Percentiles rank a stretch among this genome's conserved stretches.
These are phyloP conservation scores for Palloptera scutellata DNA, from an alignment of 2,888 invertebrate species.

Conservation along the genomic window DNA sequence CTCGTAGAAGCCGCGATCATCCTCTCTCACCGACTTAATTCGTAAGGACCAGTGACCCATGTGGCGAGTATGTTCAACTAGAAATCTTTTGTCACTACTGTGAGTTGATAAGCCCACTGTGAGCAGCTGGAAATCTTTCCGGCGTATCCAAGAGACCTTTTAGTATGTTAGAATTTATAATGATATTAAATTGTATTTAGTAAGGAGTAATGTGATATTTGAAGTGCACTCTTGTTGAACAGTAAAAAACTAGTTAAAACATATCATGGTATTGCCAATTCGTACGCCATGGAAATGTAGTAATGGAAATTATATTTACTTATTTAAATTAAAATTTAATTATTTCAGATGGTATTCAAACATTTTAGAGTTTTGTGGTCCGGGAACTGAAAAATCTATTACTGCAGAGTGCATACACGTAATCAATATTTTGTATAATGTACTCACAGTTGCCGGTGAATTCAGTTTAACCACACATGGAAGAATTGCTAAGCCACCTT, in stretches of 20 bases:
- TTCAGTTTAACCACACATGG: slow-evolving; percentile 64
- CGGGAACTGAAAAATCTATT: no score
- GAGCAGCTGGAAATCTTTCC: slow-evolving; percentile 72
- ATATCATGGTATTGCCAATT: not conserved
- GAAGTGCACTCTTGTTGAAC: not conserved
- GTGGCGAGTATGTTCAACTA: slow-evolving; percentile 70
- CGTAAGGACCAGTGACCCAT: slow-evolving; percentile 69
- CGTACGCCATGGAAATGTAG: no score
- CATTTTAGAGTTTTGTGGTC: no score
- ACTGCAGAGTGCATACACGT: no score
- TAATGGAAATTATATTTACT: no score
- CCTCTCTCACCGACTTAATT: slow-evolving; percentile 63
- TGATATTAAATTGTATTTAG: no score
- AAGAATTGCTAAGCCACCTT: slow-evolving; percentile 62
- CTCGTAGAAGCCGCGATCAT: slow-evolving; percentile 67
- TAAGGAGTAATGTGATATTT: not conserved
- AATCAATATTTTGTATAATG: not conserved
- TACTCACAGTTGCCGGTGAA: slow-evolving; percentile 63
- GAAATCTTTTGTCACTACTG: slow-evolving; percentile 71
- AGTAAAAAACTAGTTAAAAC: not conserved
- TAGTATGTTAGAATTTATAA: slow-evolving; percentile 18
- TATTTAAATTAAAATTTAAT: no score
- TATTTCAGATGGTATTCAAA: no score
- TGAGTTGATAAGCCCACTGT: slow-evolving; percentile 72
- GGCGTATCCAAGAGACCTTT: slow-evolving; percentile 72